Base-by-base conservation (phyloP, 2,113 vertebrate species). In the Menura novaehollandiae region DNA sequence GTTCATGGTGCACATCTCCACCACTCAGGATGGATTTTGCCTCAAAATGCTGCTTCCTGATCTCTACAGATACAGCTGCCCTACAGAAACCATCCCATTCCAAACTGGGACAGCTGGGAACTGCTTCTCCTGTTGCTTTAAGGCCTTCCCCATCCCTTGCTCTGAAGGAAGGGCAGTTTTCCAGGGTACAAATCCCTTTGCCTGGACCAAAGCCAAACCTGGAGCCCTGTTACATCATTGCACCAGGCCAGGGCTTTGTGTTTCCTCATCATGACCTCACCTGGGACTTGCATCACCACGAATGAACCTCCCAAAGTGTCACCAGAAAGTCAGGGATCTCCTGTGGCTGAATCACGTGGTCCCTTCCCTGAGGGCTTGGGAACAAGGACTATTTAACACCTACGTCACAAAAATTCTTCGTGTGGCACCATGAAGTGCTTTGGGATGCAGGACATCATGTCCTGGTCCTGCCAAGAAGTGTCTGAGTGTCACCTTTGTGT, bases 21-120 rank as follows among this genome's bases (percentile, higher is more conserved):
- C 8, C 73, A 0, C 24, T 7, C 4, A 1, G 55, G 73, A 37
- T 37, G 33, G 33, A 1, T 30, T 35, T 73, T 64, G 16, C 51
- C 67, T 35, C 16, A 0, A 3, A 49, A 21, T 10, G 10, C 11
- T 0, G 0, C 7, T n/a, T 22, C 41, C 2, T 51, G 51, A 26
- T 21, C 66, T 6, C 2, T 6, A 1, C 19, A 30, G 43, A 9
- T 2, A 5, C 1, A 51, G 13, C 6, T 8, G 55, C 18, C 33
- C 0, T 18, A 3, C 20, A 32, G 59, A 41, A 51, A 27, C 27
- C 67, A 43, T 47, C 81, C 37, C 44, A 7, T 3, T 30, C 22
- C 46, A n/a, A 19, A 1, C 44, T 10, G 52, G 19, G 4, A 17
- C 37, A 33, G 10, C 52, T 33, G 72, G 47, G 68, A 87, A 3